Base-by-base conservation (phyloP, 2,113 vertebrate species). In the Trichomycterus rosablanca region DNA sequence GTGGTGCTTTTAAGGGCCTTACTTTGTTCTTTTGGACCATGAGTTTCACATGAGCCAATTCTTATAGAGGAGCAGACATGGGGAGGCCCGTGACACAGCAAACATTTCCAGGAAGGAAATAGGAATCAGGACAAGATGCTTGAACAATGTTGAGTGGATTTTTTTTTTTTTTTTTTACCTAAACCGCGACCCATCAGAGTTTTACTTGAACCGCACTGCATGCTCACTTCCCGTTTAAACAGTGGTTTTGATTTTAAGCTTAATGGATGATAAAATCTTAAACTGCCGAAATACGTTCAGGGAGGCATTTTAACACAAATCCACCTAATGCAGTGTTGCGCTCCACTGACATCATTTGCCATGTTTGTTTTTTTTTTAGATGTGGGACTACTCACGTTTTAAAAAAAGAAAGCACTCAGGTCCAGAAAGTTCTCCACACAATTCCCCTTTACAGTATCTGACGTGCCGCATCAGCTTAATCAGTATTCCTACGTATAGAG, bases 1-100 rank as follows among this genome's bases (percentile, higher is more conserved):
- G 72, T 70, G 64, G 64, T 71, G 68, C 68, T 71, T 59, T 63
- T 59, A 26, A 37, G 32, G 43, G 15, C 59, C 46, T 53, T 16
- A 4, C n/a, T 23, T 23, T 8, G 43, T 39, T 57, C n/a, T 15
- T 35, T 16, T 11, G 51, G 34, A n/a, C 7, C 24, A 20, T 39
- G 7, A 61, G 35, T 26, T 46, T 46, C 58, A 66, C 54, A 63
- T 57, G 43, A 68, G 66, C 56, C 61, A 61, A 56, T 59, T 9
- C 32, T 10, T 39, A 34, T 15, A 28, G 26, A 3, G 45, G 42
- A 53, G 20, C 40, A 12, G 5, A 26, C 7, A 5, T 24, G 3
- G 19, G n/a, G n/a, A 26, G 18, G 9, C 40, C 8, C 2, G 35
- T 42, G 62, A 28, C n/a, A n/a, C n/a, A n/a, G n/a, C n/a, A n/a